A percentile compares a stretch with the other conserved stretches of the same genome.
phyloP scores from a whole-genome alignment of 2,113 vertebrate genomes.

The Megaceryle torquata region DNA sequence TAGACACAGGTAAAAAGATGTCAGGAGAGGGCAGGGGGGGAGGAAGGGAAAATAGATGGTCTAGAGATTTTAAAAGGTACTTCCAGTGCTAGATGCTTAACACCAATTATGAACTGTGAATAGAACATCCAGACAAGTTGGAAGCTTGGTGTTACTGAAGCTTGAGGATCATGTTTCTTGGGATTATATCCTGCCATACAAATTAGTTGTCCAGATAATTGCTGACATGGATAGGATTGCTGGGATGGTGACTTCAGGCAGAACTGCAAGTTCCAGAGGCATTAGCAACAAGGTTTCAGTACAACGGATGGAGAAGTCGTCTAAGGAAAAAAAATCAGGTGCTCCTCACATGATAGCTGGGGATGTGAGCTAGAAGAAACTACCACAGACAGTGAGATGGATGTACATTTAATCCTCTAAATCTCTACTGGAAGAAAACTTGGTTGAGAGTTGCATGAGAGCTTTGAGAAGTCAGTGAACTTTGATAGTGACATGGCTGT shows the following conservation, averaged over 20 bases:
- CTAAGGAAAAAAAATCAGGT: neutral
- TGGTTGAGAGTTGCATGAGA: neutral
- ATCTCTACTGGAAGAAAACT: neutral
- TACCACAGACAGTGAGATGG: neutral
- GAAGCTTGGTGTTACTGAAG: neutral
- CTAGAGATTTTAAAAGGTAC: neutral
- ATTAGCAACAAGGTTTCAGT: neutral
- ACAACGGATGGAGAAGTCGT: rapidly evolving
- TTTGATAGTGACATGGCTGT: neutral
- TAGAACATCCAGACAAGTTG: neutral
- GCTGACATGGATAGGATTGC: neutral
- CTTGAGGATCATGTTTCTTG: neutral
- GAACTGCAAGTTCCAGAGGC: neutral
- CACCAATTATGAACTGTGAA: neutral
- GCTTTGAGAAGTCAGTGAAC: neutral
- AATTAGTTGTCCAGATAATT: neutral
- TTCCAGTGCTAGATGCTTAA: neutral
- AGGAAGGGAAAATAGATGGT: neutral
- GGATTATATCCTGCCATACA: neutral
- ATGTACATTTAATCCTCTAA: neutral
- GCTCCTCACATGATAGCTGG: neutral
- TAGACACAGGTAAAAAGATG: neutral
- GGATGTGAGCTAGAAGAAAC: neutral
- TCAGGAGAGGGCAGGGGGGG: neutral
- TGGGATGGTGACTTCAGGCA: neutral